Evolutionary conservation across 2,113 vertebrate genomes (phyloP).

Genomic region (Hydrochoerus hydrochaeris): DNA sequence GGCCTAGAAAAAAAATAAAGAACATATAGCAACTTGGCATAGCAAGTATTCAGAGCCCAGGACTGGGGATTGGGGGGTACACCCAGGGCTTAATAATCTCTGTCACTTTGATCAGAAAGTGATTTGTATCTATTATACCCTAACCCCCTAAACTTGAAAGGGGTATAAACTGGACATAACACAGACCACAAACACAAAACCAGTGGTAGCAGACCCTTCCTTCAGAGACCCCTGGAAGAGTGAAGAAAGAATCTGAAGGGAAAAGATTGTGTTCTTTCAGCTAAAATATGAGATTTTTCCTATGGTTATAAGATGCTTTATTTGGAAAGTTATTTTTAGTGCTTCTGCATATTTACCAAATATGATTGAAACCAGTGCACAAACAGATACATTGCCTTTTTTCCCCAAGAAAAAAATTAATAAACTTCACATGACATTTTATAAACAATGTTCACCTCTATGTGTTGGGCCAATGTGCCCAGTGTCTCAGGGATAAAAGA

Average conservation of each 20-base stretch:
- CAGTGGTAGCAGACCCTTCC: background rate
- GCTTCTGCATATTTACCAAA: background rate
- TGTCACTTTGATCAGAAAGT: background rate
- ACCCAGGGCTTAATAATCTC: background rate
- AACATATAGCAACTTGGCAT: background rate
- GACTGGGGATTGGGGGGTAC: background rate
- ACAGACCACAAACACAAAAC: background rate
- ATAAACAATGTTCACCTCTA: background rate
- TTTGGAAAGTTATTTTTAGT: background rate
- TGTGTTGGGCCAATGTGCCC: background rate
- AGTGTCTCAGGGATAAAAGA: constrained; percentile 7
- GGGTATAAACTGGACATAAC: background rate
- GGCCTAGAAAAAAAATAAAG: background rate
- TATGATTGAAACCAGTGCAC: background rate
- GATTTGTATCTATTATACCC: background rate
- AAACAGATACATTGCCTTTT: background rate
- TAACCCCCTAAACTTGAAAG: background rate
- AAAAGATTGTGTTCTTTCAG: background rate
- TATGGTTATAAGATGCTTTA: background rate
- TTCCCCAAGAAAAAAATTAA: background rate
- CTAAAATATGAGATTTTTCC: background rate
- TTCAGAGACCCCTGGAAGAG: background rate
- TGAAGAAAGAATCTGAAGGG: background rate
- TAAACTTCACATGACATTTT: background rate
- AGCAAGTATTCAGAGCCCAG: background rate